Percentiles rank a stretch among this genome's conserved stretches.
phyloP scores from a whole-genome alignment of 2,888 invertebrate species.

The Mythimna pallens region DNA sequence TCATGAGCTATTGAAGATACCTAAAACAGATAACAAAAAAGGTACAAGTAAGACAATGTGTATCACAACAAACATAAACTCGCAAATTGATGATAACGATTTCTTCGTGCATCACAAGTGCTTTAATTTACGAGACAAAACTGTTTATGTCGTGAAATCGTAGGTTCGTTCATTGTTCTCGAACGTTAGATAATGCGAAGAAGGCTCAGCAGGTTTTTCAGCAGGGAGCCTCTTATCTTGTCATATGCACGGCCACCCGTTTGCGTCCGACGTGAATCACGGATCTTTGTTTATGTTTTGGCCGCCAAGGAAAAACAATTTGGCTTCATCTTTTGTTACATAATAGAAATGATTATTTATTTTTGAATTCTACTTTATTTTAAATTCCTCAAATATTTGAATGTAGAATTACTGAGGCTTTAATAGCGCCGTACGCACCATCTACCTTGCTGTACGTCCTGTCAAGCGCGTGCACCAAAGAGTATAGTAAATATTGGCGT shows the following conservation, averaged over 20 bases:
- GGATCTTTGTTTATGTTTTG: conserved; percentile 59
- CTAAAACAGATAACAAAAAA: conserved; percentile 69
- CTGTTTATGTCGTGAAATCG: conserved; percentile 43
- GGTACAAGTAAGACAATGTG: neutral
- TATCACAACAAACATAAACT: too few relatives aligned
- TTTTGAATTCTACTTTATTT: conserved; percentile 20
- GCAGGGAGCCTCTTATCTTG: conserved; percentile 60
- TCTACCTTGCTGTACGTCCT: too few relatives aligned
- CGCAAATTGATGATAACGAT: conserved; percentile 18
- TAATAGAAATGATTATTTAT: conserved; percentile 20
- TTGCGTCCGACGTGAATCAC: conserved; percentile 52
- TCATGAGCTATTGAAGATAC: conserved; percentile 97
- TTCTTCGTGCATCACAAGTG: neutral
- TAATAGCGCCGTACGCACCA: too few relatives aligned
- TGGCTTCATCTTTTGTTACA: conserved; percentile 32
- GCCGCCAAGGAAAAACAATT: conserved; percentile 32
- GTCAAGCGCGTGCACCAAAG: too few relatives aligned
- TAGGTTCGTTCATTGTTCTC: conserved; percentile 50
- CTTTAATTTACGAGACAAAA: conserved; percentile 28
- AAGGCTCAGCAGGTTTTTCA: conserved; percentile 39
- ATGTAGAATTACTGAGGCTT: conserved; percentile 13
- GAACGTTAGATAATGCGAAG: conserved; percentile 46
- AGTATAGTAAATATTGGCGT: too few relatives aligned
- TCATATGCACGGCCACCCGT: conserved; percentile 59
- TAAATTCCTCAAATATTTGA: conserved; percentile 26